Evolutionary conservation across 2,888 invertebrate species (phyloP).

Genomic region (Oxytorus armatus): DNA sequence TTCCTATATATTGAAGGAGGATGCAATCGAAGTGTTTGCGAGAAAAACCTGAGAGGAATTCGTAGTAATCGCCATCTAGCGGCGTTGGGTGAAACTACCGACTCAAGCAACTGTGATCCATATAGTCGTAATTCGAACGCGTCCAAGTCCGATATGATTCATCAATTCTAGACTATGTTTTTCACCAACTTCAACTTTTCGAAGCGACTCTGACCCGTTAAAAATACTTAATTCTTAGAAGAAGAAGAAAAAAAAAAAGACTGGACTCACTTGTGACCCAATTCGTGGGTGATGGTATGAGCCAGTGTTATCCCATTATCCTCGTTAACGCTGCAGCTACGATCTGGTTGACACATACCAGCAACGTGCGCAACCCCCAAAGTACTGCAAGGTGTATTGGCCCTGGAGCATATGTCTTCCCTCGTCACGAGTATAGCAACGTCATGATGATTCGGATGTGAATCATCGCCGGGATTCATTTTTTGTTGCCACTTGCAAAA

Average conservation of each 20-base stretch:
- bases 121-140: no score
- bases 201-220: no score
- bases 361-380: conserved; percentile 89
- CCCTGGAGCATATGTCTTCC: conserved; percentile 86
- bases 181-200: no score
- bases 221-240: no score
- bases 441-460: conserved; percentile 95
- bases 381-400: conserved; percentile 86
- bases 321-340: conserved; percentile 89
- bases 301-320: conserved; percentile 88
- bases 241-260: conserved; percentile 37
- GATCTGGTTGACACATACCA: conserved; percentile 87
- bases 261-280: conserved; percentile 88
- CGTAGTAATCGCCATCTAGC: no score
- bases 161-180: no score
- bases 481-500: conserved; percentile 92
- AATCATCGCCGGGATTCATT: conserved; percentile 90
- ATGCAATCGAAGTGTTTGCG: no score
- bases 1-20: no score
- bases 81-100: no score
- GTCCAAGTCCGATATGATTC: no score
- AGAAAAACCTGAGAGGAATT: no score
- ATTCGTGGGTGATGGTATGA: conserved; percentile 88
- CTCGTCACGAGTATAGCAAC: conserved; percentile 94
- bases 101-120: no score